Base-by-base conservation (phyloP, 2,888 invertebrate species). In the Papilio gigon region DNA sequence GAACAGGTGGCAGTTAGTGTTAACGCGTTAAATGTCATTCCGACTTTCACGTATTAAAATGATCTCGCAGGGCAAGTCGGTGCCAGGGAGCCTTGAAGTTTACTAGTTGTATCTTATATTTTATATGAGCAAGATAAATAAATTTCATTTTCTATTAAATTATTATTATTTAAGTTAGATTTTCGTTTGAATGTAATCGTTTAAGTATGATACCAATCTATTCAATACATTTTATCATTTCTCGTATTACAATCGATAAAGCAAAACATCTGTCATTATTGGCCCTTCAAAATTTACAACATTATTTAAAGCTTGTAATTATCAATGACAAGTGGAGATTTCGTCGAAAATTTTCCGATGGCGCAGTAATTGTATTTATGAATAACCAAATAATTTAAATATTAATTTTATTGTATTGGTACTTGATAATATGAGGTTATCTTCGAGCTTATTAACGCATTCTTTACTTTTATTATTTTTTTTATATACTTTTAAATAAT, bases 221-320 rank as follows among this genome's bases (percentile, higher is more conserved):
- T 30, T 20, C 5, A 17, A 56, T 17, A 8, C 9, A 17, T 30
- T 8, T 56, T 17, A 56, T 30, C n/a, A 1, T 62, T 62, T 44
- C 20, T n/a, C n/a, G n/a, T 62, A 44, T 62, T 44, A 44, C 11
- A n/a, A 60, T 40, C 62, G 63, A 64, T 64, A 64, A 64, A 9
- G 25, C 11, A n/a, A 50, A 37, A 27, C 37, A 64, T 50, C 37
- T 64, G 50, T 37, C n/a, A 64, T n/a, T 64, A n/a, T 53, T 64
- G 63, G 33, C 37, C 50, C 37, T 35, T 63, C 63, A 64, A 64
- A 50, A 53, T 17, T 20, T 64, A 56, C 30, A 56, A 53, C 27
- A 30, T 27, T 35, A 27, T 37, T 22, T 50, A 53, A 35, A 64
- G 17, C 20, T 44, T 62, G 33, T 50, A 22, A 63, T 50, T 50